Percentiles rank a stretch among this genome's conserved stretches.
phyloP scores from a whole-genome alignment of 2,113 vertebrate genomes.

The Dicrurus megarhynchus region DNA sequence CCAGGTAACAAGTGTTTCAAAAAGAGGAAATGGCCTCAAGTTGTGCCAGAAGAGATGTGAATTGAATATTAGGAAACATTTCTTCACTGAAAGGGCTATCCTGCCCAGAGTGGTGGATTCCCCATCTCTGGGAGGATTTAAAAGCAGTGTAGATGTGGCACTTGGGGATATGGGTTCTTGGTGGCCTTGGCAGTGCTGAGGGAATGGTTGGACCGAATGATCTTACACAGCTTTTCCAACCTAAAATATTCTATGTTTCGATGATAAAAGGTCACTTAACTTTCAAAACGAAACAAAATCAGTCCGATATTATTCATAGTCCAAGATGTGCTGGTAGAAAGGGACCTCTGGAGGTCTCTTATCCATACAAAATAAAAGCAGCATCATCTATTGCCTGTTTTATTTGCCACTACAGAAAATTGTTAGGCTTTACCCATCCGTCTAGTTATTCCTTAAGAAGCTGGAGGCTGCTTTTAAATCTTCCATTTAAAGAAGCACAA shows the following conservation, averaged over 20 bases:
- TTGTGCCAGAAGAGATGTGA: neutral
- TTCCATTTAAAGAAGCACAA: neutral
- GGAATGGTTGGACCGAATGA: neutral
- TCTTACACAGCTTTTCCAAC: neutral
- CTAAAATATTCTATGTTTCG: neutral
- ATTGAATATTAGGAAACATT: neutral
- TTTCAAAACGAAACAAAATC: neutral
- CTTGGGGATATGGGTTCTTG: neutral
- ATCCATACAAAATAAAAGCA: neutral
- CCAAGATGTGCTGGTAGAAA: neutral
- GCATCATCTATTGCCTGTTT: neutral
- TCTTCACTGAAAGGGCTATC: neutral
- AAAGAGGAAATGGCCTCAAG: neutral
- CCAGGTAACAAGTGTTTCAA: neutral
- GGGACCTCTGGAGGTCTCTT: neutral
- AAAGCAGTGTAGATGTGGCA: neutral
- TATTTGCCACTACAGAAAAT: neutral
- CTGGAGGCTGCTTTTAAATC: neutral
- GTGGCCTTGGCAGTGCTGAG: neutral
- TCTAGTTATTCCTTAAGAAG: neutral
- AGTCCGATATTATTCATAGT: neutral
- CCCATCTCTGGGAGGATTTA: neutral
- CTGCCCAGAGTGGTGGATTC: neutral
- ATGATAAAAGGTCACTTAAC: neutral
- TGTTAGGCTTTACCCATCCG: neutral